Evolutionary conservation across 23 tunicate genomes (phyloP), one percentile per base, ranked within the genome.

Genomic region (Phallusia fumigata): DNA sequence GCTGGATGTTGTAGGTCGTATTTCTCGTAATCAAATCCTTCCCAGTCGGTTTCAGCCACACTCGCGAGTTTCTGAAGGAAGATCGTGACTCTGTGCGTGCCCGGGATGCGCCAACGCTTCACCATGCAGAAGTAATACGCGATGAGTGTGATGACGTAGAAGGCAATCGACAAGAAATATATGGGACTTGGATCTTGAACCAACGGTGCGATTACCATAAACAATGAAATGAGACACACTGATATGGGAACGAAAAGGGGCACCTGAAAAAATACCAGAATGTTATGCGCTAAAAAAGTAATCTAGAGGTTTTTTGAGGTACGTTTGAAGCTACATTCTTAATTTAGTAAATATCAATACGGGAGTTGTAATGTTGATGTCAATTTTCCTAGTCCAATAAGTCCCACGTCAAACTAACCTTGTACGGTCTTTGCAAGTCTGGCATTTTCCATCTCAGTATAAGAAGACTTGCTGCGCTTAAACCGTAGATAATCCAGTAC

Each of bases 371-470:
- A 3, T 5, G 8, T 40, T 40, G 10, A 40, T 40, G 47, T 40
- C 10, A 40, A 40, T 3, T 40, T 40, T 40, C 47, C 47, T 40
- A 3, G 47, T 40, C n/a, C n/a, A n/a, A n/a, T n/a, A n/a, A n/a
- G n/a, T n/a, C n/a, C n/a, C 47, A 40, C 47, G 8, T 40, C 47
- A 40, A 40, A 40, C 77, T 3, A 35, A 89, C 94, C 78, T 64
- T 80, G 53, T 84, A 89, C 13, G 94, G 94, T 53, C 94, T 49
- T n/a, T 32, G 69, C 13, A 85, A 30, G 30, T 89, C 58, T 21
- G 94, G 94, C 30, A 65, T 47, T 64, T 85, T 89, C 49, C 81
- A 50, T 65, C 94, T 50, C 50, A 89, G 65, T 24, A 89, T 69
- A 32, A 89, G 82, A 45, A 89, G 81, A 33, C 81, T 76, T 22